These are phyloP conservation scores for Vireo altiloquus DNA, from an alignment of 2,113 vertebrate species.

Conservation along the genomic window DNA sequence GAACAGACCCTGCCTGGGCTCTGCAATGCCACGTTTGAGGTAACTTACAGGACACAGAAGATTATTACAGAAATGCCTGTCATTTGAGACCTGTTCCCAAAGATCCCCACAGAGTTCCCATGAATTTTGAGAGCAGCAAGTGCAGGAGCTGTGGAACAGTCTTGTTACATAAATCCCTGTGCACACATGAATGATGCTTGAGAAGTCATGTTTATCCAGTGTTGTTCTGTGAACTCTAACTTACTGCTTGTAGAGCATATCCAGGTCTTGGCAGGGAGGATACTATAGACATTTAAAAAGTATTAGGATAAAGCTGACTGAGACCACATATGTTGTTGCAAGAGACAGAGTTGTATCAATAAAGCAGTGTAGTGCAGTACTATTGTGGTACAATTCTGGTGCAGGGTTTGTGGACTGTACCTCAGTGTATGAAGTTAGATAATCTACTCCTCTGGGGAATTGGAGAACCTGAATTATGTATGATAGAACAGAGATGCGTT, in stretches of 20 bases:
- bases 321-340: neutral
- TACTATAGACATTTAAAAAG: neutral
- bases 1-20: neutral
- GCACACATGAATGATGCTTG: neutral
- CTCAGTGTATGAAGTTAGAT: constrained; percentile 9
- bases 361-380: neutral
- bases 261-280: neutral
- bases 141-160: neutral
- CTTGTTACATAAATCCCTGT: neutral
- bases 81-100: neutral
- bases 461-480: constrained; percentile 53
- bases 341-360: neutral
- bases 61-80: neutral
- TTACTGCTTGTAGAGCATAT: neutral
- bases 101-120: neutral
- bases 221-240: neutral
- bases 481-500: constrained; percentile 28
- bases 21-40: neutral
- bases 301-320: constrained; percentile 1
- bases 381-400: neutral
- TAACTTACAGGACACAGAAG: neutral
- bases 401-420: neutral
- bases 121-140: neutral
- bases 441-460: neutral
- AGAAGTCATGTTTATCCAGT: neutral